Base-by-base conservation (phyloP, 2,113 vertebrate genomes). In the Vicugna pacos region DNA sequence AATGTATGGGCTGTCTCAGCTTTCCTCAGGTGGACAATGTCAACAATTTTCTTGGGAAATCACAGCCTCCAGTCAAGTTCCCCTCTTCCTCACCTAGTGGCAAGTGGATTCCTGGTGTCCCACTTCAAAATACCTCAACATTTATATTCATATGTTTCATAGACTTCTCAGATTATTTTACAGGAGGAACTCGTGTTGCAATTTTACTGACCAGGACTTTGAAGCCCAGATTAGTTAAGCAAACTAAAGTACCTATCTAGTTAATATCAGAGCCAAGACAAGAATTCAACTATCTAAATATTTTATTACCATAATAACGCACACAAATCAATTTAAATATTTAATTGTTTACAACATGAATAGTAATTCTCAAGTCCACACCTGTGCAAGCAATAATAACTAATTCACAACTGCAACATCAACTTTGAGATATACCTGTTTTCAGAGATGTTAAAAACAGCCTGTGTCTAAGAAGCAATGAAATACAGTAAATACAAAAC, bases 241-340 rank as follows among this genome's bases (percentile, higher is more conserved):
- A 93, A 91, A 38, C 65, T 65, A 62, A 73, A n/a, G 28, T 56
- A 95, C 3, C 14, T 72, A 56, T 12, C 2, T 42, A 83, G 32
- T 95, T 65, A 92, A 48, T 54, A 88, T 64, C 24, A 90, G 54
- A 93, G 72, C 75, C 72, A 92, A 84, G 8, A 58, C 35, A 50
- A 95, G 42, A 82, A 54, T 54, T 54, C 20, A 90, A 54, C 16
- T 67, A 38, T 22, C 12, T 62, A 67, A 70, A 56, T 70, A 70
- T 54, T 93, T 76, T 93, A 65, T 72, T 42, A 50, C 6, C 38
- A 48, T 28, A 84, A 69, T 58, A 52, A 84, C 32, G 11, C 3
- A 64, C 8, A 22, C 75, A 86, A 93, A 75, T 73, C 14, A 70
- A 56, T 54, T 60, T 83, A 67, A 38, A n/a, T 91, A 79, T 69